phyloP scores from a whole-genome alignment of 2,113 vertebrate species.

The Herpetotheres cachinnans region DNA sequence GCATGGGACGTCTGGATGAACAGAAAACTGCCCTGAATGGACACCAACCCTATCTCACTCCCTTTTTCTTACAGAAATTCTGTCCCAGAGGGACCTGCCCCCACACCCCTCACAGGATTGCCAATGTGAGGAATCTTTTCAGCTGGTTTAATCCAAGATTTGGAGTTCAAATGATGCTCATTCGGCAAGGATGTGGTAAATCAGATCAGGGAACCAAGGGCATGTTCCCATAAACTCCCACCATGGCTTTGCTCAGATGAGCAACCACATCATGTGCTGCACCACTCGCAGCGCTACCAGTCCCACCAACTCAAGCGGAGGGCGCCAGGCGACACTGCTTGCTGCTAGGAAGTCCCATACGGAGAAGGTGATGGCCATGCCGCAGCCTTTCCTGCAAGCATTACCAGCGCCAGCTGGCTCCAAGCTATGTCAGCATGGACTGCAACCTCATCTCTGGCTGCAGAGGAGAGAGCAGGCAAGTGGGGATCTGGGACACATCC shows the following conservation, averaged over 20 bases:
- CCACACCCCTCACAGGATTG: not conserved
- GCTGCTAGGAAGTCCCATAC: accelerated
- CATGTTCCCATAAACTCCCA: not conserved
- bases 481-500: not conserved
- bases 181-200: not conserved
- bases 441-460: not conserved
- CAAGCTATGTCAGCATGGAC: not conserved
- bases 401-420: not conserved
- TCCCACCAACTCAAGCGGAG: not conserved
- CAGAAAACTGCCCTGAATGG: not conserved
- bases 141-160: not conserved
- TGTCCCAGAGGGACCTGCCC: not conserved
- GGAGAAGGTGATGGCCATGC: not conserved
- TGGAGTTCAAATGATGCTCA: not conserved
- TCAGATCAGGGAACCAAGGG: not conserved
- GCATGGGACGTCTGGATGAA: not conserved
- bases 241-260: not conserved
- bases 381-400: not conserved
- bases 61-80: not conserved
- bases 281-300: not conserved
- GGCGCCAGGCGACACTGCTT: not conserved
- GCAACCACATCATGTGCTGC: not conserved
- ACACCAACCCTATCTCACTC: not conserved
- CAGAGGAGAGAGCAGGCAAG: not conserved
- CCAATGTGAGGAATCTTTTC: not conserved